Percentiles rank a stretch among this genome's conserved stretches.
These are phyloP conservation scores for Scrobipalpa atriplicella DNA, from an alignment of 2,888 invertebrate genomes.

Conservation along the genomic window DNA sequence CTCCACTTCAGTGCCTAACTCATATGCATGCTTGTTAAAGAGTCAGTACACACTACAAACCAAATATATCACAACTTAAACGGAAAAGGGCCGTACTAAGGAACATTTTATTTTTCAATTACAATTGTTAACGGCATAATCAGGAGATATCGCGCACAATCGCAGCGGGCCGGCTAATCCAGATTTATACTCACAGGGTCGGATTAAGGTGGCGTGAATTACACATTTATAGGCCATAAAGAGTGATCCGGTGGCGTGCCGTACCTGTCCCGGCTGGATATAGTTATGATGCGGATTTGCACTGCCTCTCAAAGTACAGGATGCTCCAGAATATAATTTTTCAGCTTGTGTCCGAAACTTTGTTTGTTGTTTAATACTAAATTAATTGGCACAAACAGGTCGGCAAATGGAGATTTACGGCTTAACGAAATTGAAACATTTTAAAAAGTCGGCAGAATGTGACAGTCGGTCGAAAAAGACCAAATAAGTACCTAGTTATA, in stretches of 20 bases:
- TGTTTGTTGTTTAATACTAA: no score
- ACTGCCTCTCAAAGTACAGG: conserved; percentile 45
- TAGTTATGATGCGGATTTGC: conserved; percentile 72
- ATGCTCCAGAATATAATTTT: conserved; percentile 38
- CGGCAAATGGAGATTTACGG: no score
- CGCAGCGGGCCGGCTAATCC: conserved; percentile 75
- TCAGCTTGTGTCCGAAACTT: no score
- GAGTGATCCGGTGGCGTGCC: conserved; percentile 79
- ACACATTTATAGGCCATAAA: conserved; percentile 82
- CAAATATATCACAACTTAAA: conserved; percentile 24
- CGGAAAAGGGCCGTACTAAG: conserved; percentile 42
- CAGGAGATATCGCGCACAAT: conserved; percentile 73
- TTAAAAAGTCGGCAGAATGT: no score
- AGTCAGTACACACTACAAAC: not conserved
- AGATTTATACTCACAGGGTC: conserved; percentile 78
- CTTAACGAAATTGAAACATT: no score
- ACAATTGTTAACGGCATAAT: conserved; percentile 81
- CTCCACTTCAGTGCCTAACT: no score
- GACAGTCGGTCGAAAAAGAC: no score
- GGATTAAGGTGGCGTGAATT: conserved; percentile 83
- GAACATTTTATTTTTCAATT: conserved; percentile 77
- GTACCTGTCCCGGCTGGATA: conserved; percentile 70
- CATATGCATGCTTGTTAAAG: no score
- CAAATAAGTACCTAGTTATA: no score
- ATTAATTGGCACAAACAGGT: no score